Base-by-base conservation (phyloP, 2,888 invertebrate genomes). In the Acronicta alni region DNA sequence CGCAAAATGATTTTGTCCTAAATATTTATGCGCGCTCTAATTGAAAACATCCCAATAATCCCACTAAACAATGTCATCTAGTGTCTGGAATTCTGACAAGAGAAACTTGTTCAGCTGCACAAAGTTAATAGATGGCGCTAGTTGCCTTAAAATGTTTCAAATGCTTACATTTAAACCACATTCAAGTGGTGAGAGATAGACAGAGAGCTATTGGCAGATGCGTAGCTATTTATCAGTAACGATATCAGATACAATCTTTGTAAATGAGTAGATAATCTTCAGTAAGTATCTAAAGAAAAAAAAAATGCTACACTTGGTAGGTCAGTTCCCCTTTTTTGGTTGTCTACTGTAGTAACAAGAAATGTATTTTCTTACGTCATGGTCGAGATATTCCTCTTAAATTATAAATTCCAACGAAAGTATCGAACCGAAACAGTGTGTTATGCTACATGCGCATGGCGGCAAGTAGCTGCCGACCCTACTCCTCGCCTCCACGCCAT, bases 361-460 rank as follows among this genome's bases (percentile, higher is more conserved):
- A 77, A 57, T 65, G 35, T 70, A 57, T 70, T 59, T 56, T 66
- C 52, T 74, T 67, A 67, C 59, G 67, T 72, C 67, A 78, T 67
- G 77, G 62, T 72, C 68, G 77, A 77, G 69, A 77, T 75, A 77
- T 68, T 71, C 67, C 65, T 74, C 62, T 72, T 71, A 69, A 77
- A 79, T 77, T 77, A 78, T 78, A 80, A 79, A 80, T 74, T 82
- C 82, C 80, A 81, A 82, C 79, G 72, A 77, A 86, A 85, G 85
- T 88, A 91, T 86, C 90, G 89, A 88, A 91, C 87, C 90, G 90
- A 87, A 87, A 90, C 91, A 83, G 73, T 81, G 75, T 79, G 83
- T 85, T 87, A 86, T 84, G 89, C 87, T 87, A 87, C 85, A 83
- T 85, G 86, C 86, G 85, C 87, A 86, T 80, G 78, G 77, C 79